phyloP scores from a whole-genome alignment of 2,113 vertebrate species.

The Bos indicus region DNA sequence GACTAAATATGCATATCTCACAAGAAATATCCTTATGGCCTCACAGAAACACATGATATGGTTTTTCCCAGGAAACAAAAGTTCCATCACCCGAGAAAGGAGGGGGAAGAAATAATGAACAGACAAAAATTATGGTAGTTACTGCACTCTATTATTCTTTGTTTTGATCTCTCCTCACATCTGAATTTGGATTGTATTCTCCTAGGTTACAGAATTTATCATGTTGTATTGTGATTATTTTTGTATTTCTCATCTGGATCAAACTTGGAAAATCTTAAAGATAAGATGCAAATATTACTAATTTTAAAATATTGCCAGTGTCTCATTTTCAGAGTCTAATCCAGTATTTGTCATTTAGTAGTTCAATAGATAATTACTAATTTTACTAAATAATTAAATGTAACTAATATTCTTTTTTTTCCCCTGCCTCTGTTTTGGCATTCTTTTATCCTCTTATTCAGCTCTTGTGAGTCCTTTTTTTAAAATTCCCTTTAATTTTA shows the following conservation, averaged over 20 bases:
- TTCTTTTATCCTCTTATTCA: not conserved
- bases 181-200: not conserved
- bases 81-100: not conserved
- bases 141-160: not conserved
- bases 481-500: not conserved
- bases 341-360: not conserved
- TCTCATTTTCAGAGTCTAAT: not conserved
- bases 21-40: not conserved
- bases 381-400: not conserved
- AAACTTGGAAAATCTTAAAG: not conserved
- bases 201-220: not conserved
- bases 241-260: not conserved
- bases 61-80: not conserved
- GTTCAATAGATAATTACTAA: not conserved
- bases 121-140: not conserved
- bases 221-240: not conserved
- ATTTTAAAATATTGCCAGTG: not conserved
- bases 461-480: not conserved
- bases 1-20: rapidly evolving
- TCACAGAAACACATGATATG: not conserved
- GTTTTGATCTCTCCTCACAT: not conserved
- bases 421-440: not conserved
- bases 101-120: not conserved
- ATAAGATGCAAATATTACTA: not conserved
- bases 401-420: not conserved